Evolutionary conservation across 2,888 invertebrate species (phyloP).

Genomic region (Campoplex capitator): DNA sequence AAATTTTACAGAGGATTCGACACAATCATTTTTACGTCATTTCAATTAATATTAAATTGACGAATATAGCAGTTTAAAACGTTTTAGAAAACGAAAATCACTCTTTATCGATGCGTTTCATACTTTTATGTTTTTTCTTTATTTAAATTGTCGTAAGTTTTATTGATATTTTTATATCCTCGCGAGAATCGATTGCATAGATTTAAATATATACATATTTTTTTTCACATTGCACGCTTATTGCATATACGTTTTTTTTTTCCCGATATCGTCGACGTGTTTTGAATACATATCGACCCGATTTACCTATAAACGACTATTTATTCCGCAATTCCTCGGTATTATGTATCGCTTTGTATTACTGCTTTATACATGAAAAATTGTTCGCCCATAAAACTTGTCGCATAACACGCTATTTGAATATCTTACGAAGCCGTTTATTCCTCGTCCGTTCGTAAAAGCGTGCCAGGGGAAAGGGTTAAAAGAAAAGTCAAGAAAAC

Average conservation of each 20-base stretch:
- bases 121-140: not conserved
- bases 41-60: not conserved
- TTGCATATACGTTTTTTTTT: not conserved
- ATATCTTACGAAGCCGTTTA: constrained; percentile 43
- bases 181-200: not conserved
- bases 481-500: constrained; percentile 25
- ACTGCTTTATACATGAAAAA: constrained; percentile 36
- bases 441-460: constrained; percentile 29
- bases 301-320: constrained; percentile 36
- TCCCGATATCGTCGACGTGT: constrained; percentile 4
- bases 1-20: not conserved
- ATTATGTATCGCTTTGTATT: constrained; percentile 27
- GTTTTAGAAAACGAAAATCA: not conserved
- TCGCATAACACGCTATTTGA: constrained; percentile 36
- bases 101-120: not conserved
- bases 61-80: not conserved
- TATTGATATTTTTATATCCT: not conserved
- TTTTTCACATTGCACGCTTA: not conserved
- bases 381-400: constrained; percentile 29
- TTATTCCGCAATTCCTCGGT: constrained; percentile 11
- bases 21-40: not conserved
- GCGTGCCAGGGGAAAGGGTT: not conserved
- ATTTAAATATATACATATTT: not conserved
- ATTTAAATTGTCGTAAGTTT: not conserved
- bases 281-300: constrained; percentile 27